Base-by-base conservation (phyloP, 2,888 invertebrate species). In the Neocrepidodera transversa region DNA sequence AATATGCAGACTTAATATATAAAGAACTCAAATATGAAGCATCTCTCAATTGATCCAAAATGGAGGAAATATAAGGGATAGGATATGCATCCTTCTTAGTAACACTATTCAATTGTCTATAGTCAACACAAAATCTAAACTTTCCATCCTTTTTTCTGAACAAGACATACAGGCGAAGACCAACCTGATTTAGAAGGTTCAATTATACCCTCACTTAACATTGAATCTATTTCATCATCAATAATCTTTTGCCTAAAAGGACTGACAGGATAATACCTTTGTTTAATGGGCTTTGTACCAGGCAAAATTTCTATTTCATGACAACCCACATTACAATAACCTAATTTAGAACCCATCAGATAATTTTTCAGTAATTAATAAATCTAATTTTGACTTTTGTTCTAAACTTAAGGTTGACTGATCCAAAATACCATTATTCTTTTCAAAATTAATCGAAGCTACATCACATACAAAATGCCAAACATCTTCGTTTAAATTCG, bases 401-500 rank as follows among this genome's bases (percentile, higher is more conserved):
- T 10, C 17, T n/a, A n/a, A n/a, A n/a, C n/a, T n/a, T n/a, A n/a
- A n/a, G n/a, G n/a, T n/a, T n/a, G n/a, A n/a, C n/a, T 11, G 42
- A n/a, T 13, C 42, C 42, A 20, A 11, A 23, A 20, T 40, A n/a
- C 17, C 18, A 42, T 17, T 11, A n/a, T 4, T n/a, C 18, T 1
- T 8, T 10, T n/a, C 8, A 18, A 14, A 40, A 16, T 38, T 26
- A 18, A 17, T 11, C 10, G 7, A 2, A 17, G 11, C 16, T 26
- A 28, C 17, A 2, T 17, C 18, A n/a, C 28, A 11, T n/a, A n/a
- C n/a, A n/a, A n/a, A n/a, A n/a, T n/a, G n/a, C n/a, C n/a, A n/a
- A n/a, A n/a, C n/a, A n/a, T 14, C 26, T 13, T 38, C 38, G 2
- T 26, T 7, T 7, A 51, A 26, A 51, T 51, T 26, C 3, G 51